Percentiles rank a stretch among this genome's conserved stretches.
Conservation (phyloP, 2,797 vertebrate species). For the Melanotaenia maccullochi region DNA sequence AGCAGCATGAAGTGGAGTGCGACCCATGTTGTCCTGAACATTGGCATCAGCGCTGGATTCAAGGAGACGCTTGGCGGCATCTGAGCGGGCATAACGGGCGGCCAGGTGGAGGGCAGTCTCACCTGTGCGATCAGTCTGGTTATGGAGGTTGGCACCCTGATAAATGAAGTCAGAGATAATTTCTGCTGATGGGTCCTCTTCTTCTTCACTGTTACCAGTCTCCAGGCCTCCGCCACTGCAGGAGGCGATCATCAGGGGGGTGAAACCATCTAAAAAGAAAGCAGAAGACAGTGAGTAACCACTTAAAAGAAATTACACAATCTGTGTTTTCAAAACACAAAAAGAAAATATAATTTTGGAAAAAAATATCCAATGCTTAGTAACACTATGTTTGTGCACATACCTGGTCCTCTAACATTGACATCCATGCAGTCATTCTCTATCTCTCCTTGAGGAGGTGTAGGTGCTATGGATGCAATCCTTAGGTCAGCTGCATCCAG, state of each 20-base stretch:
- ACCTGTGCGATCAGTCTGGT: conserved; percentile 96
- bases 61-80: conserved; percentile 95
- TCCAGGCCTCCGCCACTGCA: conserved; percentile 97
- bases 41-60: conserved; percentile 97
- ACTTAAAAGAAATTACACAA: neutral
- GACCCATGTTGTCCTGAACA: conserved; percentile 98
- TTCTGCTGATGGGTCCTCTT: conserved; percentile 92
- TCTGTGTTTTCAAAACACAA: neutral
- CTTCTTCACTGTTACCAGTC: conserved; percentile 94
- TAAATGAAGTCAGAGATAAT: conserved; percentile 98
- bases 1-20: conserved; percentile 93
- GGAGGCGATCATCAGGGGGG: conserved; percentile 97
- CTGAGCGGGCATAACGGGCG: conserved; percentile 94
- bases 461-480: conserved; percentile 92
- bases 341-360: neutral
- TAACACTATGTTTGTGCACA: conserved; percentile 18
- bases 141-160: conserved; percentile 96
- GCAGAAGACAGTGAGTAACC: neutral
- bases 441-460: conserved; percentile 95
- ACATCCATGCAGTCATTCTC: conserved; percentile 98
- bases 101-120: conserved; percentile 97
- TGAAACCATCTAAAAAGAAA: conserved; percentile 90
- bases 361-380: neutral
- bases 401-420: conserved; percentile 96
- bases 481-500: conserved; percentile 96